These are phyloP conservation scores for Loris lydekkerianus DNA, from an alignment of 2,797 vertebrate species.

Conservation along the genomic window DNA sequence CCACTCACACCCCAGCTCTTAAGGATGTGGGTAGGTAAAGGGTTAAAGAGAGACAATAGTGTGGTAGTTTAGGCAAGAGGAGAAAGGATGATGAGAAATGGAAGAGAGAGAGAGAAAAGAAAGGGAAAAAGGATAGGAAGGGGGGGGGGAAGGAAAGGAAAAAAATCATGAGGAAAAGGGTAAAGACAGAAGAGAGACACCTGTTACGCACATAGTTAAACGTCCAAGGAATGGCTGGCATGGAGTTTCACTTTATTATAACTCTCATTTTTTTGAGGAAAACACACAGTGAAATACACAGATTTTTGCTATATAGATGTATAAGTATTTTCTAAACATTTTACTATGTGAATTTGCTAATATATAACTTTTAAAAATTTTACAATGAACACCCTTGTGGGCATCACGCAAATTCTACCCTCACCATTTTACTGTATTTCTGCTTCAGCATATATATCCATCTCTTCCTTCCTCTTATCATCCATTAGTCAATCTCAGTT, in stretches of 20 bases:
- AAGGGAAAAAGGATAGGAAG: not conserved
- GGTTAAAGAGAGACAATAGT: not conserved
- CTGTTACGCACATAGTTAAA: not conserved
- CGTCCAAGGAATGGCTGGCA: not conserved
- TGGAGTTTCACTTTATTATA: not conserved
- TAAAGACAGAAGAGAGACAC: not conserved
- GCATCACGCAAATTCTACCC: not conserved
- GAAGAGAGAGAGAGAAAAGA: not conserved
- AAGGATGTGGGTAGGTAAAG: not conserved
- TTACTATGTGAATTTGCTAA: not conserved
- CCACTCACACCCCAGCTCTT: not conserved
- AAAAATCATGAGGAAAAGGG: not conserved
- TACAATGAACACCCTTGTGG: not conserved
- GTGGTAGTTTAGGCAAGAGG: not conserved
- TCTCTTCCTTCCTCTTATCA: not conserved
- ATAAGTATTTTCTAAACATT: not conserved
- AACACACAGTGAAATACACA: not conserved
- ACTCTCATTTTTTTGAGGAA: not conserved
- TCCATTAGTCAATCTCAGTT: not conserved
- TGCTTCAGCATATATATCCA: not conserved
- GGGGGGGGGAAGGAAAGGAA: too few species aligned
- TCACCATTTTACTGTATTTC: not conserved
- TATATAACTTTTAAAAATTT: not conserved
- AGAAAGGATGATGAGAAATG: not conserved
- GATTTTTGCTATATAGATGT: not conserved